Conservation (phyloP, 2,797 vertebrate species). For the Gobionotothen gibberifrons region DNA sequence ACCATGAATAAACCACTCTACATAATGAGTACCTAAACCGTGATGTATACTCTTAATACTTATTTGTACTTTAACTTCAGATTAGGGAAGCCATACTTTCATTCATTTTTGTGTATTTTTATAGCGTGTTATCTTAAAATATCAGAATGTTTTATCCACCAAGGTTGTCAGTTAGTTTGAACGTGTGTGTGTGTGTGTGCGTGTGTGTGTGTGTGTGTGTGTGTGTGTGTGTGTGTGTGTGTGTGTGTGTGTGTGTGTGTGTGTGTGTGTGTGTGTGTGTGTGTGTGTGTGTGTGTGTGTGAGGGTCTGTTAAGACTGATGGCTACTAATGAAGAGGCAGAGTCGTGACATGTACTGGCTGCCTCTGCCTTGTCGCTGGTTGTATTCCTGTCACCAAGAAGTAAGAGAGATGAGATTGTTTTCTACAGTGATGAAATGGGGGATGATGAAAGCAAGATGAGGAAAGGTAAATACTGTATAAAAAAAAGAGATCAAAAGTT, state of each 20-base stretch:
- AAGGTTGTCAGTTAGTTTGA: neutral
- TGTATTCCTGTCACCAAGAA: constrained; percentile 46
- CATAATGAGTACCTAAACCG: neutral
- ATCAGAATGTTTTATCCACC: neutral
- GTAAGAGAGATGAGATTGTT: constrained; percentile 20
- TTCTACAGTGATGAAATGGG: constrained; percentile 34
- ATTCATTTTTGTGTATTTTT: neutral
- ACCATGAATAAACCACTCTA: neutral
- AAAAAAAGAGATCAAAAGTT: constrained; percentile 41
- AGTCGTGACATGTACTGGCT: neutral
- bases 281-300: constrained; percentile 16
- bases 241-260: constrained; percentile 2
- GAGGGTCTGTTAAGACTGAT: constrained; percentile 40
- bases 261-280: neutral
- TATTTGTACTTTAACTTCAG: neutral
- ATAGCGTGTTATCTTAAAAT: neutral
- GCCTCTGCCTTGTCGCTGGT: constrained; percentile 21
- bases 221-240: constrained; percentile 6
- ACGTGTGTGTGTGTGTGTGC: constrained; percentile 12
- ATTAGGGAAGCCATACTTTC: neutral
- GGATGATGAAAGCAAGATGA: constrained; percentile 3
- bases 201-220: neutral
- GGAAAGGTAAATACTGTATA: constrained; percentile 36
- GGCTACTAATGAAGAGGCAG: constrained; percentile 50
- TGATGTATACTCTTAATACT: neutral